Evolutionary conservation across 2,888 invertebrate genomes (phyloP), one percentile per base, ranked within the genome.

Genomic region (Aphodius sticticus): DNA sequence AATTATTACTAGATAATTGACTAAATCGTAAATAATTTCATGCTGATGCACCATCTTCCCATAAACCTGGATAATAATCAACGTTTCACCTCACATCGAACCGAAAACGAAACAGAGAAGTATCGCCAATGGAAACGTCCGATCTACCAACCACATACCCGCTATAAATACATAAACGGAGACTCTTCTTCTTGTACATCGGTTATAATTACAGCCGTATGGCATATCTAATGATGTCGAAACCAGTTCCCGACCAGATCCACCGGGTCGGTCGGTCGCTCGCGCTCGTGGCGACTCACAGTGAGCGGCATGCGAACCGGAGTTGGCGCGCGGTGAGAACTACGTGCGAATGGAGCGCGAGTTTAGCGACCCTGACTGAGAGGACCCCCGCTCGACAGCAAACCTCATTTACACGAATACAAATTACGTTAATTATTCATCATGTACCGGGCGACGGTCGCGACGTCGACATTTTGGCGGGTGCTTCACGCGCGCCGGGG

Each of bases 341-440:
- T 16, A 70, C 26, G 26, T 70, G 71, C 16, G 71, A 26, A 70
- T 16, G 26, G 71, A 70, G n/a, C 16, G 26, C 16, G 71, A 70
- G 26, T 70, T 53, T 16, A 70, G 71, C 15, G n/a, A 36, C 72
- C 36, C 16, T n/a, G 69, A 53, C 35, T 12, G 69, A 16, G 69
- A 16, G 9, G 53, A 76, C 16, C 15, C 76, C 38, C 69, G 69
- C 53, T 72, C 72, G 35, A 53, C 53, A 12, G 53, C 80, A 78
- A 83, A 79, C 82, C 85, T 85, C 86, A 84, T 85, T 85, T 84
- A 84, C 85, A 83, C 84, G 84, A 81, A 83, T 85, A 86, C 85
- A 86, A 86, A 87, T 86, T 85, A 84, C 86, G 83, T 86, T 86
- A 86, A 87, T 87, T 87, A 87, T 86, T 87, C 86, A 86, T 86